Base-by-base conservation (phyloP, 2,888 invertebrate species). In the Apoda limacodes region DNA sequence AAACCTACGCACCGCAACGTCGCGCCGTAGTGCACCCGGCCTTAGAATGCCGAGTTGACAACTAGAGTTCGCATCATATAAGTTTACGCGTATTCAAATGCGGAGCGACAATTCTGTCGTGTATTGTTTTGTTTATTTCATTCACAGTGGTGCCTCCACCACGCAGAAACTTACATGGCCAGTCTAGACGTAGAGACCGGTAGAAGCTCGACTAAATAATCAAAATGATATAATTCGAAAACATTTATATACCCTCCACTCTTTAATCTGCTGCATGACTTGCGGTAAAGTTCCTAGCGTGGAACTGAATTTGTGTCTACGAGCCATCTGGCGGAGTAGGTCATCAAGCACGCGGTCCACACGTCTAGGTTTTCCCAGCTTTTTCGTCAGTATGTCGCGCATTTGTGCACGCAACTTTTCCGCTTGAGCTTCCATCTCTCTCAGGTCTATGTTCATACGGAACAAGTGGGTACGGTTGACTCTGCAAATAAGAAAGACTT, bases 381-480 rank as follows among this genome's bases (percentile, higher is more conserved):
- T 80, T 28, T 65, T 58, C 5, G 72, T 68, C 2, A 76, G 50
- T 5, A 78, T 69, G 26, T 71, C 66, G 1, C 75, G 60, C 75
- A 75, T 52, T 67, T 72, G 53, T 2, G 80, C 80, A 31, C 87
- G 83, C 3, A 90, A 52, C 5, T 70, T 67, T 2, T 69, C 65
- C 1, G 88, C 86, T 31, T 82, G 74, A 1, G 63, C 61, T 5
- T 83, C 75, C 90, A 91, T 91, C 26, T 83, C 83, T 25, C 83
- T 82, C 9, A 88, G 74, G 53, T 91, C 90, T 1, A 85, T 70
- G 55, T 85, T 85, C 86, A 91, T 88, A 39, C 89, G 84, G 29
- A 84, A 82, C 33, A 90, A 55, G 53, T 91, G 90, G 1, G 82
- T 81, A 37, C 86, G 83, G 52, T 88, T 88, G 22, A 85, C 78